These are phyloP conservation scores for Meganola albula DNA, from an alignment of 2,888 invertebrate species.

Conservation along the genomic window DNA sequence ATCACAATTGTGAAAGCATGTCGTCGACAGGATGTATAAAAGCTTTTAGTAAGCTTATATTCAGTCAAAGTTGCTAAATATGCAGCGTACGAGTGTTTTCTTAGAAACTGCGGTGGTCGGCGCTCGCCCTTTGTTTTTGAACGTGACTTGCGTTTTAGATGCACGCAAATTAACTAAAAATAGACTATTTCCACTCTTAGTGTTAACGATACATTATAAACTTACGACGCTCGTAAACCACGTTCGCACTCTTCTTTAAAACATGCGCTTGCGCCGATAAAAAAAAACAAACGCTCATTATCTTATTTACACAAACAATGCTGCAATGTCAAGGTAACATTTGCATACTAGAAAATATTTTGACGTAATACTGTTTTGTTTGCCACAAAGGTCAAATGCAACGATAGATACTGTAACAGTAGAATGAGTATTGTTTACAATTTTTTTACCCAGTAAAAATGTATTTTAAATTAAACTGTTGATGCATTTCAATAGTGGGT, in stretches of 20 bases:
- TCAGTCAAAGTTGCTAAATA: slow-evolving; percentile 43
- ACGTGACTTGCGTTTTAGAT: slow-evolving; percentile 65
- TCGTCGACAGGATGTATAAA: slow-evolving; percentile 31
- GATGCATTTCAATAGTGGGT: slow-evolving; percentile 44
- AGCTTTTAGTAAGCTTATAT: slow-evolving; percentile 31
- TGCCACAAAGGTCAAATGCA: slow-evolving; percentile 21
- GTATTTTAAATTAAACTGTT: slow-evolving; percentile 35
- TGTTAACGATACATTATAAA: slow-evolving; percentile 29
- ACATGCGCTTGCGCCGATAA: slow-evolving; percentile 2
- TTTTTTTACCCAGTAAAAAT: slow-evolving; percentile 24
- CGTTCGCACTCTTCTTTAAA: slow-evolving; percentile 10
- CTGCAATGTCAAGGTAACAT: slow-evolving; percentile 18
- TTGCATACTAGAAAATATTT: slow-evolving; percentile 10
- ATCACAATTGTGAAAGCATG: slow-evolving; percentile 17
- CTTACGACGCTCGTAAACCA: slow-evolving; percentile 21
- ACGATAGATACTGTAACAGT: slow-evolving; percentile 11
- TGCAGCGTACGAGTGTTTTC: slow-evolving; percentile 54
- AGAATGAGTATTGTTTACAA: slow-evolving; percentile 11
- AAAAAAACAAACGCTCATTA: slow-evolving; percentile 14
- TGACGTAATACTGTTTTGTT: slow-evolving; percentile 9
- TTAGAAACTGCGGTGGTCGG: slow-evolving; percentile 62
- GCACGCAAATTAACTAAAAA: slow-evolving; percentile 67
- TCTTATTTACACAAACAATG: slow-evolving; percentile 17
- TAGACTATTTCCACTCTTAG: slow-evolving; percentile 43
- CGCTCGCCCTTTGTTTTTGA: slow-evolving; percentile 58